Evolutionary conservation across 2,797 vertebrate genomes (phyloP), one percentile per base, ranked within the genome.

Genomic region (Coregonus ussuriensis): DNA sequence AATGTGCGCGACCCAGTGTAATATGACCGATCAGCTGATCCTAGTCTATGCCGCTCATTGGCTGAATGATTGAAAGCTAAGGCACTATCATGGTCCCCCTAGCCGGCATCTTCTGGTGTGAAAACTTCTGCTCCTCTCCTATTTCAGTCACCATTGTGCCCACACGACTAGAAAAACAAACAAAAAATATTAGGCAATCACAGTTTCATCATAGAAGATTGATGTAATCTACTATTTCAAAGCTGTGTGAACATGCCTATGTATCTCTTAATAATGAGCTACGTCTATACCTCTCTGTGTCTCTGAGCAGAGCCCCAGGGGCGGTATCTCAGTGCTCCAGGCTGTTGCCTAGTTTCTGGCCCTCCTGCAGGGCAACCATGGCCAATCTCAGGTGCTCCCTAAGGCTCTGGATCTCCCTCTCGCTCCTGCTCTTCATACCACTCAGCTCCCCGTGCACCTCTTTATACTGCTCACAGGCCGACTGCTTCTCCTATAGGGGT

Each of bases 381-480:
- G 97, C 95, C 69, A 98, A 93, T 81, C 94, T 96, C 86, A 99
- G 87, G 80, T 98, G 97, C 83, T 99, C 97, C 91, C 95, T 96
- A 74, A 99, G 94, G 84, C 94, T 94, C 89, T 96, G 95, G 0
- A 98, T 96, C 94, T 99, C 97, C 1, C 94, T 90, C 89, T 98
- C 96, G 0, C 94, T 98, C 25, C 95, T 94, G 18, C 94, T 94
- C 90, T 96, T 98, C 73, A 98, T 94, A 85, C 94, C 93, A 72
- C 93, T 97, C 89, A 99, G 92, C 90, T 99, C 97, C 81, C 94
- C 93, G 0, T 95, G 95, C 69, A 96, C 91, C 0, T 97, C 96
- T 3, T 94, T 93, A 80, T 96, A 97, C 76, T 96, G 96, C 15
- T 95, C 95, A 65, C 95, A 96, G 79, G 97, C 94, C 85, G 95